Evolutionary conservation across 1,140 invertebrate species (phyloP).

Genomic region (Grapholita molesta): DNA sequence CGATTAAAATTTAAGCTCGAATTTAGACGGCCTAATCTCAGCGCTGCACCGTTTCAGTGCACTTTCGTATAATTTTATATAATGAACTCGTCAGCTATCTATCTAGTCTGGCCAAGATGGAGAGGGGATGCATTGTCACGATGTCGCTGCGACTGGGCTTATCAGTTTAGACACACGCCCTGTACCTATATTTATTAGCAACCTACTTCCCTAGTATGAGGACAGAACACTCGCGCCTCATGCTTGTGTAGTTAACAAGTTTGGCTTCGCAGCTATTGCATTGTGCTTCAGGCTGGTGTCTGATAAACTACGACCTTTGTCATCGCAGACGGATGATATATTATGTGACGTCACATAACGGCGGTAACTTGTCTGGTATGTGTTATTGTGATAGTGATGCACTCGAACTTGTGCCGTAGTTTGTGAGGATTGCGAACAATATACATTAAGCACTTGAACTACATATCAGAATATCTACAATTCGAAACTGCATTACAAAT

Average conservation of each 20-base stretch:
- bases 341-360: slow-evolving; percentile 7
- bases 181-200: slow-evolving; percentile 51
- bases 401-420: slow-evolving; percentile 27
- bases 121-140: slow-evolving; percentile 24
- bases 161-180: not conserved
- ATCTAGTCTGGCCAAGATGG: slow-evolving; percentile 39
- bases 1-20: slow-evolving; percentile 74
- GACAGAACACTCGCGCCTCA: slow-evolving; percentile 29
- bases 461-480: slow-evolving; percentile 23
- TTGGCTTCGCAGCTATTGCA: slow-evolving; percentile 18
- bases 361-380: not conserved
- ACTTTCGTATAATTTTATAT: slow-evolving; percentile 58
- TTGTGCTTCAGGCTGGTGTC: slow-evolving; percentile 6
- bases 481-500: not conserved
- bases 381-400: slow-evolving; percentile 16
- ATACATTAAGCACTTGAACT: not conserved
- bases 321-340: slow-evolving; percentile 8
- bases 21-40: slow-evolving; percentile 72
- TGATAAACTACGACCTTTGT: slow-evolving; percentile 17
- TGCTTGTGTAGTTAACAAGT: slow-evolving; percentile 31
- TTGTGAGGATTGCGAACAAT: slow-evolving; percentile 11
- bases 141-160: slow-evolving; percentile 29
- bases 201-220: slow-evolving; percentile 43
- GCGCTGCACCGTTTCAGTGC: slow-evolving; percentile 59
- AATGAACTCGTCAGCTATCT: slow-evolving; percentile 37